Base-by-base conservation (phyloP, 2,113 vertebrate species). In the Mustelus asterias region DNA sequence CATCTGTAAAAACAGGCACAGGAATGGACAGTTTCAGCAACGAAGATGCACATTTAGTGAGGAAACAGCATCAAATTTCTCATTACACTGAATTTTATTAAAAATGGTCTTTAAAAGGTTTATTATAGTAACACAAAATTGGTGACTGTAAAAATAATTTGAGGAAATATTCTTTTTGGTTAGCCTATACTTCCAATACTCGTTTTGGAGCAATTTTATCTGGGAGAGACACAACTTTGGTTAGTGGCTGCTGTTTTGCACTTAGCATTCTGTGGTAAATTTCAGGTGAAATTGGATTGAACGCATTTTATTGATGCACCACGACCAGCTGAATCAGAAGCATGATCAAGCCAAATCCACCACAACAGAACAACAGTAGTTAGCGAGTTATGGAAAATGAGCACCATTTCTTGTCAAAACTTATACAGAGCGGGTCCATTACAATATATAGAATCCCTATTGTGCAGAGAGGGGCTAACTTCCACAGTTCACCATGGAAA, bases 1-100 rank as follows among this genome's bases (percentile, higher is more conserved):
- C 99, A 97, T 99, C 99, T 99, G 97, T 16, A 89, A 96, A 94
- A 96, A 70, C 94, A 20, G 63, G 70, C 83, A 76, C 33, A 85
- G 33, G 48, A 16, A 83, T 26, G 16, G 54, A 65, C 69, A 83
- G 94, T 8, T 67, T 65, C 48, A 48, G 70, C 44, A 95, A 93
- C 18, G 20, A 37, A 65, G 20, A 4, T 16, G 20, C 18, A 65
- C 60, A 67, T 65, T 93, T 93, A 37, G 89, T 93, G 89, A 72
- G 13, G 65, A 72, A 44, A 72, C 69, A 72, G 37, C 41, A 54
- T 48, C 26, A 8, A 48, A 16, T 26, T 95, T 48, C 89, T 37
- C 89, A 93, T 65, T 10, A 90, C 33, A 26, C 13, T 63, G n/a
- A 33, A 63, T 92, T 92, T 93, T 16, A 92, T 7, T 63, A 65